These are phyloP conservation scores for Urosaurus nigricauda DNA, from an alignment of 2,797 vertebrate genomes.

Conservation along the genomic window DNA sequence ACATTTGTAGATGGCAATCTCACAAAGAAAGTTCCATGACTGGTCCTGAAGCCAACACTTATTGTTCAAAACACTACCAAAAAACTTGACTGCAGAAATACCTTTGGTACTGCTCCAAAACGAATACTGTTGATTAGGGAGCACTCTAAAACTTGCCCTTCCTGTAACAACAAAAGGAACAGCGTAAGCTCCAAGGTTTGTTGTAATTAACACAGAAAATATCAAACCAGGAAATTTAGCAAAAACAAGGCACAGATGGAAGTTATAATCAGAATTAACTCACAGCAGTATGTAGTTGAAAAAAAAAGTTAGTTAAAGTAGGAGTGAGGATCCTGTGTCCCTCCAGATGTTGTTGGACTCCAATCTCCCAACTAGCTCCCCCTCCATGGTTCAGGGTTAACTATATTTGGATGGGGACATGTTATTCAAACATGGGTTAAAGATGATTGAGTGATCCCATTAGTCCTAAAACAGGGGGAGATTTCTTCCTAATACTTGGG, in stretches of 20 bases:
- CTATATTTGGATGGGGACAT: background rate
- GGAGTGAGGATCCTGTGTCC: background rate
- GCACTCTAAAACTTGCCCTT: conserved; percentile 97
- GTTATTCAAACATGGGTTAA: background rate
- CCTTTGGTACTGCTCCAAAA: conserved; percentile 90
- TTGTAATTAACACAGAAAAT: background rate
- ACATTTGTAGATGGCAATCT: background rate
- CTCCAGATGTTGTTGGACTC: background rate
- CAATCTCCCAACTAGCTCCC: background rate
- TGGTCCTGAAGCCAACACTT: background rate
- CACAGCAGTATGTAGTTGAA: background rate
- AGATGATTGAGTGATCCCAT: background rate
- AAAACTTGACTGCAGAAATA: conserved; percentile 65
- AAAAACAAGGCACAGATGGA: conserved; percentile 36
- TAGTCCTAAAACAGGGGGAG: background rate
- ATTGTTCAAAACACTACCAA: conserved; percentile 47
- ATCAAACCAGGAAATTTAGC: conserved; percentile 12
- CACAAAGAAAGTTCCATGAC: conserved; percentile 9
- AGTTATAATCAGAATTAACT: conserved; percentile 35
- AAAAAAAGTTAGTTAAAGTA: background rate
- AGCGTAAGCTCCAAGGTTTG: conserved; percentile 46
- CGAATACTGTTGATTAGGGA: conserved; percentile 98
- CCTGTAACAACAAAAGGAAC: conserved; percentile 80
- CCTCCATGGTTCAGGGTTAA: background rate
- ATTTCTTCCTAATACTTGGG: background rate